phyloP scores from a whole-genome alignment of 2,888 invertebrate genomes.

The Trissolcus brochymenae region DNA sequence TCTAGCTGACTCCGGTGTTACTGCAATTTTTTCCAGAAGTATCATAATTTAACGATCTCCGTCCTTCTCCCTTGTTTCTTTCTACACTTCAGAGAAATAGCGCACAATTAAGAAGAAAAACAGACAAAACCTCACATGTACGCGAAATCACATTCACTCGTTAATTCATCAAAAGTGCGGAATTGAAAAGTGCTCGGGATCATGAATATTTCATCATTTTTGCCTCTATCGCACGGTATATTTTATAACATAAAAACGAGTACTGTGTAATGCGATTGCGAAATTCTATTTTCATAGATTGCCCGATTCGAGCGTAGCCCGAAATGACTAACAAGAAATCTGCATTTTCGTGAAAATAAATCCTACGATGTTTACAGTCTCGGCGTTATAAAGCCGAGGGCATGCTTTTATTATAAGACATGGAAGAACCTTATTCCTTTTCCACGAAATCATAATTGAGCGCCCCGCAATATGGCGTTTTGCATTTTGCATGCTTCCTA shows the following conservation, averaged over 20 bases:
- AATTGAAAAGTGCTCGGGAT: slow-evolving; percentile 3
- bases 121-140: no score
- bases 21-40: slow-evolving; percentile 30
- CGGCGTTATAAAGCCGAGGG: no score
- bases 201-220: slow-evolving; percentile 20
- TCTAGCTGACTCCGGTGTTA: slow-evolving; percentile 22
- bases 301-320: neutral
- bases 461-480: no score
- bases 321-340: no score
- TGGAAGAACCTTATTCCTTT: no score
- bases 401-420: no score
- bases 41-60: slow-evolving; percentile 27
- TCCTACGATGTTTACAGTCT: no score
- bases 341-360: no score
- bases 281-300: slow-evolving; percentile 25
- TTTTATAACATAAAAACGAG: slow-evolving; percentile 21
- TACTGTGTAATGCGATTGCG: slow-evolving; percentile 22
- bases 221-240: slow-evolving; percentile 16
- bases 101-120: no score
- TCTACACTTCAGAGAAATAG: no score
- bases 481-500: no score
- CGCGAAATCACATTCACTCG: neutral
- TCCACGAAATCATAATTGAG: no score
- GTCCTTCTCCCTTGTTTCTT: slow-evolving; percentile 23
- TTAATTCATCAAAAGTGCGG: neutral